These are phyloP conservation scores for Mormoops blainvillei DNA, from an alignment of 2,113 vertebrate species.

Conservation along the genomic window DNA sequence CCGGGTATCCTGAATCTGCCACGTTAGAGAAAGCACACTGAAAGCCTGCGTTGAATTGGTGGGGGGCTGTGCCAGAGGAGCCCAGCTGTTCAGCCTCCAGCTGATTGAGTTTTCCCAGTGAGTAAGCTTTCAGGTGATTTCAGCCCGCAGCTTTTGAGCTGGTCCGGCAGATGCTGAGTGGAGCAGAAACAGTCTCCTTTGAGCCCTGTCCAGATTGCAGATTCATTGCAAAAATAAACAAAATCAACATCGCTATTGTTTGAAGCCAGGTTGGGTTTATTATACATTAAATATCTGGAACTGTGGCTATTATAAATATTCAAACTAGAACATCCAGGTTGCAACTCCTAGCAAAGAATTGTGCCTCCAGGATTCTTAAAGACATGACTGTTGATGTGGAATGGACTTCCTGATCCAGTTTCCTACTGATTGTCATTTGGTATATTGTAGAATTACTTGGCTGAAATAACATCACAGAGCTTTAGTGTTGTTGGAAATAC, in stretches of 20 bases:
- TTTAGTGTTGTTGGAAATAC: background rate
- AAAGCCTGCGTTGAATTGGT: background rate
- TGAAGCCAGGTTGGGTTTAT: background rate
- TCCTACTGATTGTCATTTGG: background rate
- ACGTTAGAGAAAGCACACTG: background rate
- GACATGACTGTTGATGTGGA: background rate
- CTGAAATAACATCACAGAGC: background rate
- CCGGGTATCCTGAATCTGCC: background rate
- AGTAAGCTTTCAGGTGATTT: background rate
- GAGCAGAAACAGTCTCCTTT: background rate
- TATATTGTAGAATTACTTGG: background rate
- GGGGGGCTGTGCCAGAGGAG: background rate
- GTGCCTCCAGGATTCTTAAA: background rate
- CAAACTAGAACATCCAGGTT: background rate
- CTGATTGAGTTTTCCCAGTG: background rate
- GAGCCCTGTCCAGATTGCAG: background rate
- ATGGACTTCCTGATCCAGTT: constrained; percentile 11
- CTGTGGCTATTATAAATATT: background rate
- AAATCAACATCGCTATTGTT: constrained; percentile 23
- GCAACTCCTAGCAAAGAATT: background rate
- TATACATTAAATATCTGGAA: background rate
- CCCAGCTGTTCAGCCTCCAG: background rate
- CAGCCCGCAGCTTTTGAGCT: background rate
- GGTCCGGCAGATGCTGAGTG: background rate
- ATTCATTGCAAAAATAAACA: background rate